Percentiles rank a stretch among this genome's conserved stretches.
Conservation (phyloP, 2,888 invertebrate genomes). For the Lamellibrachia columna region DNA sequence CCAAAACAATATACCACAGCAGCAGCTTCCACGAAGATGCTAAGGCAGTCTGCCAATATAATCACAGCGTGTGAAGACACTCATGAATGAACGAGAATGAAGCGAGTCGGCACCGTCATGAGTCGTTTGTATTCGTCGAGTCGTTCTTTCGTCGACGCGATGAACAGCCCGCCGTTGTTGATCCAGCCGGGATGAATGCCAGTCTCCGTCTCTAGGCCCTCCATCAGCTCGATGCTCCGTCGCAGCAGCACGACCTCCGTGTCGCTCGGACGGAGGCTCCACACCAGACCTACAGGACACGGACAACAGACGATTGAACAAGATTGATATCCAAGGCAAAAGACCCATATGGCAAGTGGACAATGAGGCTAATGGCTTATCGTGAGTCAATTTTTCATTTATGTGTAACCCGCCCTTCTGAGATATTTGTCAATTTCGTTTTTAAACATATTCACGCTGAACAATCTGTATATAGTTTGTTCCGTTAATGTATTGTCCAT, state of each 20-base stretch:
- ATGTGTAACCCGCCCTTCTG: too few species aligned
- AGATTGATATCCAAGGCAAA: too few species aligned
- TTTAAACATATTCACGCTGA: too few species aligned
- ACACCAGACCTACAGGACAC: conserved; percentile 71
- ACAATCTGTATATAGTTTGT: too few species aligned
- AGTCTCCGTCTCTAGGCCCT: conserved; percentile 77
- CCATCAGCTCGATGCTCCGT: conserved; percentile 76
- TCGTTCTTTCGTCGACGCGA: conserved; percentile 80
- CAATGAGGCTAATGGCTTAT: too few species aligned
- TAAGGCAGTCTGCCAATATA: neutral
- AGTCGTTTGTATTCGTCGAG: conserved; percentile 85
- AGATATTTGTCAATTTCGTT: too few species aligned
- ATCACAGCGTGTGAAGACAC: conserved; percentile 34
- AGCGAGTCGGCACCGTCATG: conserved; percentile 69
- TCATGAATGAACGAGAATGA: neutral
- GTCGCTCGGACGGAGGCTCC: conserved; percentile 86
- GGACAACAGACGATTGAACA: too few species aligned
- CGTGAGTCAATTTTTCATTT: too few species aligned
- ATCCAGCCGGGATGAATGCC: conserved; percentile 87
- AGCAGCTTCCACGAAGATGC: too few species aligned
- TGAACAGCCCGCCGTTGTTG: conserved; percentile 89
- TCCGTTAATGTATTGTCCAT: too few species aligned
- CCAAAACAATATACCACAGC: too few species aligned
- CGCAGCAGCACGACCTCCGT: conserved; percentile 82
- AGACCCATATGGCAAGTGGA: too few species aligned